Evolutionary conservation across 2,888 invertebrate genomes (phyloP), one percentile per base, ranked within the genome.

Genomic region (Uropetala carovei): DNA sequence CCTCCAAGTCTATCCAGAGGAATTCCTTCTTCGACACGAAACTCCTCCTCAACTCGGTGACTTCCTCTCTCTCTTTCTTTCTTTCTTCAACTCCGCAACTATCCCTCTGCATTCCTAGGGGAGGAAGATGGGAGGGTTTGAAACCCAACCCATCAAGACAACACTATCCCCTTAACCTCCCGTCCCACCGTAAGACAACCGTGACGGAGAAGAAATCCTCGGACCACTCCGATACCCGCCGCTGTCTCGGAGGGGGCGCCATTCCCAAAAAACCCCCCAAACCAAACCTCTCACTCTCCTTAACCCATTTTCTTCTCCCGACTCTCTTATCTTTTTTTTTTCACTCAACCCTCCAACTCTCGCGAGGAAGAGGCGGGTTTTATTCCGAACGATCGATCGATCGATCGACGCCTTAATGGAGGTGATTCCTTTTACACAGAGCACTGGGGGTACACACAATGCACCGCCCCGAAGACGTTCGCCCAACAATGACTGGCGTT

Each of bases 151-250:
- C 89, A 89, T 89, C 89, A 64, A 64, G 5, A n/a, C 43, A 18
- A 86, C 14, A 60, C 86, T 60, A 86, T 86, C 60, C 30, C 59
- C 60, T 60, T 60, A 60, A 60, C 60, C 60, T 86, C 60, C 60
- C 59, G 14, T 85, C 58, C 59, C 57, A n/a, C 57, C 85, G n/a
- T 13, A 86, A 86, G 85, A 86, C 30, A 43, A 89, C 89, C 89
- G 64, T 27, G 64, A 89, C 43, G 30, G 89, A 43, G 22, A 75
- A 43, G 22, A 75, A 75, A 43, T 57, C 43, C 30, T 16, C 16
- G 59, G 60, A 30, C 60, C 60, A 18, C 86, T 89, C 89, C 30
- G 60, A 89, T 89, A 30, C 22, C 89, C 64, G 64, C 30, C 89
- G 10, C 75, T 43, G 68, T 11, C 64, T 83, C 83, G 0, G 0